Percentiles rank a stretch among this genome's conserved stretches.
phyloP scores from a whole-genome alignment of 2,888 invertebrate genomes.

The Drosophila ustulata region DNA sequence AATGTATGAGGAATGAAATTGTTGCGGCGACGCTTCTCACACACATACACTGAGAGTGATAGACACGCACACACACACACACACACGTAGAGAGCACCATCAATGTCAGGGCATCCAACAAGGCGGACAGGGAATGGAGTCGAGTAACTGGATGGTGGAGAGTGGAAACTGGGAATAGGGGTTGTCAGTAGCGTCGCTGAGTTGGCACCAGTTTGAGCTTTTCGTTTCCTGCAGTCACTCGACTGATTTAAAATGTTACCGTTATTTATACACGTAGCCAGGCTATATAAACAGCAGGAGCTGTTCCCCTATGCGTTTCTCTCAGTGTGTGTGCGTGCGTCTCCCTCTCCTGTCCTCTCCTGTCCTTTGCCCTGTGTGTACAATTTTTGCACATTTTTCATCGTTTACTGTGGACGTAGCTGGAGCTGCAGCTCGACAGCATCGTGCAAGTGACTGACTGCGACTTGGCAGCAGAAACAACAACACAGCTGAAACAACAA shows the following conservation, averaged over 20 bases:
- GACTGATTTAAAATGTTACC: slow-evolving; percentile 80
- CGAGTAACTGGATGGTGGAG: slow-evolving; percentile 5
- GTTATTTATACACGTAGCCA: slow-evolving; percentile 76
- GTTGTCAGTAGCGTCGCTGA: slow-evolving; percentile 53
- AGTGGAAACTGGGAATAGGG: slow-evolving; percentile 56
- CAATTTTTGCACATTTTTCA: slow-evolving; percentile 69
- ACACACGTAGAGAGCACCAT: slow-evolving; percentile 45
- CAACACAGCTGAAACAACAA: slow-evolving; percentile 42
- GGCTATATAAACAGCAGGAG: slow-evolving; percentile 71
- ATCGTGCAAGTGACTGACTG: slow-evolving; percentile 74
- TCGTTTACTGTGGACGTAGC: slow-evolving; percentile 60
- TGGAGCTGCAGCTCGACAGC: slow-evolving; percentile 66
- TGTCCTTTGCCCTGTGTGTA: background rate
- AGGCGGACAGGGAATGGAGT: slow-evolving; percentile 29
- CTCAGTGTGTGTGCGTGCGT: slow-evolving; percentile 9
- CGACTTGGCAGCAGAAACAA: slow-evolving; percentile 58
- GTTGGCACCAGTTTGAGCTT: slow-evolving; percentile 67
- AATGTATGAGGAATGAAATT: slow-evolving; percentile 69
- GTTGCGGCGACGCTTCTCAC: slow-evolving; percentile 57
- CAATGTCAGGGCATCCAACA: slow-evolving; percentile 65
- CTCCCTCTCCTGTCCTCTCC: slow-evolving; percentile 18
- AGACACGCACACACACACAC: slow-evolving; percentile 8
- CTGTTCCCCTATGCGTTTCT: slow-evolving; percentile 27
- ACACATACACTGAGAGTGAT: background rate
- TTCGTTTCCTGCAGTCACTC: slow-evolving; percentile 75